phyloP scores from a whole-genome alignment of 1,140 invertebrate species.

The Megalopta genalis region DNA sequence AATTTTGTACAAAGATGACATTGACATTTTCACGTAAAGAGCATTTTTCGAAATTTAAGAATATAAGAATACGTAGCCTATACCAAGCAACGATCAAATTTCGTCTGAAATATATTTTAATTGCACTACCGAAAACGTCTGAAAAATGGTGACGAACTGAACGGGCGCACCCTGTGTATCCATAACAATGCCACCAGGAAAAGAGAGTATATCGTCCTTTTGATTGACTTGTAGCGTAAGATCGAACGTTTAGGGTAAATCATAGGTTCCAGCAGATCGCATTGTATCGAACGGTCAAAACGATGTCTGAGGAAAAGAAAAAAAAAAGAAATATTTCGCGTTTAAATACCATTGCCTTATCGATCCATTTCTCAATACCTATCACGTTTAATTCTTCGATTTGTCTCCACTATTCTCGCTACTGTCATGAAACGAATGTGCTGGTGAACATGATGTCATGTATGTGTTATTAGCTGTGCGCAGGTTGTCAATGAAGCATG shows the following conservation, averaged over 20 bases:
- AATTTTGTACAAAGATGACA: no score
- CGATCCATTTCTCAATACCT: constrained; percentile 48
- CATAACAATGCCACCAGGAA: neutral
- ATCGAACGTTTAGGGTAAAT: constrained; percentile 38
- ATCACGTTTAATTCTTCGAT: constrained; percentile 43
- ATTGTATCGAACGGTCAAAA: constrained; percentile 45
- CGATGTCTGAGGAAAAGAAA: no score
- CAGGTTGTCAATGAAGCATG: constrained; percentile 70
- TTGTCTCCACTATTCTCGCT: constrained; percentile 51
- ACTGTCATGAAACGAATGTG: constrained; percentile 59
- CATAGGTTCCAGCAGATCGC: constrained; percentile 78
- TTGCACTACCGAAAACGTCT: no score
- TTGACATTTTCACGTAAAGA: no score
- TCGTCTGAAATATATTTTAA: no score
- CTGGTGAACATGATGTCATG: constrained; percentile 59
- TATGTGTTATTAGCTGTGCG: constrained; percentile 60
- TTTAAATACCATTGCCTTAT: constrained; percentile 34
- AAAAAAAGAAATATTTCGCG: no score
- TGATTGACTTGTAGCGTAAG: neutral
- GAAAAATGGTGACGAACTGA: no score
- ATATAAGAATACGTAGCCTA: no score
- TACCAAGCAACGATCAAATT: no score
- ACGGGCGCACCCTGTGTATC: no score
- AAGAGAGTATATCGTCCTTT: neutral
- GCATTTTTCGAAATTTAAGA: no score